These are phyloP conservation scores for Synergus itoensis DNA, from an alignment of 2,888 invertebrate genomes.

Conservation along the genomic window DNA sequence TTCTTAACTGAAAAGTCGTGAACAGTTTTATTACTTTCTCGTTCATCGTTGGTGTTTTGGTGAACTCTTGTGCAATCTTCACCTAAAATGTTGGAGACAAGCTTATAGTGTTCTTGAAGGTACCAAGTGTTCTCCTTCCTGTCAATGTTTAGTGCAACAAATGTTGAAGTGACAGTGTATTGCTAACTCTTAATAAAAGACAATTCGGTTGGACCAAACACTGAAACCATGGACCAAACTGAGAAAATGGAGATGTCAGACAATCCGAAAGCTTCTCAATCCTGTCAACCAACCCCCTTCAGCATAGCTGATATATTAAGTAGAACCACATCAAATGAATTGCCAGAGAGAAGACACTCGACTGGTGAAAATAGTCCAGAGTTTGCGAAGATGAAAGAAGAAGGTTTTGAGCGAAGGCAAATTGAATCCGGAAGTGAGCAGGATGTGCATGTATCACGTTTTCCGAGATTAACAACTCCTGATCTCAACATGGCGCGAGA, in stretches of 20 bases:
- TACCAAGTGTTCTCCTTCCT: not conserved
- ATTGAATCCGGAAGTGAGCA: constrained; percentile 48
- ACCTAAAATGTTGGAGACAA: not conserved
- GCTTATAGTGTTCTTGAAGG: not conserved
- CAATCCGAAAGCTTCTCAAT: constrained; percentile 68
- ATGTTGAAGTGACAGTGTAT: constrained; percentile 54
- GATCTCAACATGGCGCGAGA: constrained; percentile 70
- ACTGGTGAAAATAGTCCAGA: constrained; percentile 48
- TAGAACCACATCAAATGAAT: constrained; percentile 57
- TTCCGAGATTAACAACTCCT: constrained; percentile 65
- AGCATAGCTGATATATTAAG: constrained; percentile 76
- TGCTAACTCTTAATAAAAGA: not conserved
- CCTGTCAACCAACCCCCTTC: constrained; percentile 72
- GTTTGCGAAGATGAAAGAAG: constrained; percentile 28
- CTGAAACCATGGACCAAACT: constrained; percentile 61
- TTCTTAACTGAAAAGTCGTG: not conserved
- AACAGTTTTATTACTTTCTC: not conserved
- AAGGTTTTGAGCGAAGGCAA: constrained; percentile 35
- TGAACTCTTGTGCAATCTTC: not conserved
- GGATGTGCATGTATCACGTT: constrained; percentile 51
- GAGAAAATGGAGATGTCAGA: constrained; percentile 63
- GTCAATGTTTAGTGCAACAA: not conserved
- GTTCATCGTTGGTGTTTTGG: not conserved
- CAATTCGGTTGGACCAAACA: not conserved
- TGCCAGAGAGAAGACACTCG: constrained; percentile 56